Base-by-base conservation (phyloP, 2,888 invertebrate species). In the Calliopum simillimum region DNA sequence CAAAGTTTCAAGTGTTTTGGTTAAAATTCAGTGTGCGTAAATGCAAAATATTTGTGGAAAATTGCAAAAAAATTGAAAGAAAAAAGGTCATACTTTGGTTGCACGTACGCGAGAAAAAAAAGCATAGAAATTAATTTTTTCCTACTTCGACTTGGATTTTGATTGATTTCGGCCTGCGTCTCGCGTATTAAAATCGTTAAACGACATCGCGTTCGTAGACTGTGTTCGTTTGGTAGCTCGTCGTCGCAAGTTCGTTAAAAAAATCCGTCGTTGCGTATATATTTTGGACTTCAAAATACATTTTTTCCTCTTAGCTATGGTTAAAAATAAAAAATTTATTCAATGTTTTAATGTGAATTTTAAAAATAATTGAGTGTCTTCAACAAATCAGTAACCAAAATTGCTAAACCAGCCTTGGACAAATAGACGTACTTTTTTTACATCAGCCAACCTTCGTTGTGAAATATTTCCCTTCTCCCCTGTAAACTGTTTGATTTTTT, bases 11-110 rank as follows among this genome's bases (percentile, higher is more conserved):
- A 67, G 67, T 67, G 67, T 53, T 47, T 16, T 19, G 21, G 71
- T 70, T 70, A 73, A 75, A 70, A 74, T 76, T 75, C 79, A 80
- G 79, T 81, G 80, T 80, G 77, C 76, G 77, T 77, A 76, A 68
- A 68, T 51, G 59, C 75, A 46, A 70, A 58, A 55, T 21, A 56
- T 33, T 47, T 16, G 19, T 59, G 44, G 61, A 43, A 65, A 55
- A 61, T 49, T 33, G 55, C 55, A 74, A 76, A 75, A 71, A 23
- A 53, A 16, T 8, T 47, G 23, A 19, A 72, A 67, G 68, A 65
- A 74, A 59, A 70, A 71, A 63, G 33, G 33, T 33, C 33, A 33
- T 3, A 62, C 25, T 69, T 69, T 63, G 51, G 43, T 19, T 41
- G 55, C 61, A 63, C 61, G 47, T 47, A 69, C 46, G 46, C 58